phyloP scores from a whole-genome alignment of 1,140 invertebrate genomes.

The Bombus sibiricus region DNA sequence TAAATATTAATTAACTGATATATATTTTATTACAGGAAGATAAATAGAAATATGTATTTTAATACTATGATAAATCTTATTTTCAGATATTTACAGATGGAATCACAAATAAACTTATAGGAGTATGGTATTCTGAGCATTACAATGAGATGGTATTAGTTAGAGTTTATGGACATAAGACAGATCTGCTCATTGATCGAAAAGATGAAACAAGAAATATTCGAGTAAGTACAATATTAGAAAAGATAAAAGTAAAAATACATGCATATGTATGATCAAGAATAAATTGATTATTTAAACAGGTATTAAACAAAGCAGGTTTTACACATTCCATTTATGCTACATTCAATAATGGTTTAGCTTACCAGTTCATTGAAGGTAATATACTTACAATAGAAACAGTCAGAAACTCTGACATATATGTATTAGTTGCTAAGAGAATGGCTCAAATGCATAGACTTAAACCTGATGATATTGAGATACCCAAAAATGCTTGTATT shows the following conservation, averaged over 20 bases:
- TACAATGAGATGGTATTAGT: slow-evolving; percentile 91
- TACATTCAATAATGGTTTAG: slow-evolving; percentile 96
- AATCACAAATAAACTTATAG: slow-evolving; percentile 96
- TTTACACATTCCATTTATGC: slow-evolving; percentile 94
- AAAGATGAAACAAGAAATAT: slow-evolving; percentile 90
- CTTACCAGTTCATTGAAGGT: slow-evolving; percentile 95
- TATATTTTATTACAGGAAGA: neutral
- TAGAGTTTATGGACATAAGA: slow-evolving; percentile 96
- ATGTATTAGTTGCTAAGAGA: slow-evolving; percentile 88
- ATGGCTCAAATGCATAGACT: slow-evolving; percentile 93
- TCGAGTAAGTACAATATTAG: slow-evolving; percentile 79
- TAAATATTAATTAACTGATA: neutral
- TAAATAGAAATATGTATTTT: neutral
- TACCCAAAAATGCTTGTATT: slow-evolving; percentile 84
- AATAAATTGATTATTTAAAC: slow-evolving; percentile 72
- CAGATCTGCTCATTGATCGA: slow-evolving; percentile 96
- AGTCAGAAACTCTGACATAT: slow-evolving; percentile 88
- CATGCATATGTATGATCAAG: slow-evolving; percentile 8
- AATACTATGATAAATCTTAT: neutral
- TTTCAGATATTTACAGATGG: slow-evolving; percentile 96
- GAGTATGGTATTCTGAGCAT: slow-evolving; percentile 84
- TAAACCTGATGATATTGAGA: slow-evolving; percentile 71
- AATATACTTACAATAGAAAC: slow-evolving; percentile 88
- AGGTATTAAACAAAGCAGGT: slow-evolving; percentile 89
- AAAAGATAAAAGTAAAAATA: neutral